Evolutionary conservation across 2,888 invertebrate species (phyloP).

Genomic region (Troides helena): DNA sequence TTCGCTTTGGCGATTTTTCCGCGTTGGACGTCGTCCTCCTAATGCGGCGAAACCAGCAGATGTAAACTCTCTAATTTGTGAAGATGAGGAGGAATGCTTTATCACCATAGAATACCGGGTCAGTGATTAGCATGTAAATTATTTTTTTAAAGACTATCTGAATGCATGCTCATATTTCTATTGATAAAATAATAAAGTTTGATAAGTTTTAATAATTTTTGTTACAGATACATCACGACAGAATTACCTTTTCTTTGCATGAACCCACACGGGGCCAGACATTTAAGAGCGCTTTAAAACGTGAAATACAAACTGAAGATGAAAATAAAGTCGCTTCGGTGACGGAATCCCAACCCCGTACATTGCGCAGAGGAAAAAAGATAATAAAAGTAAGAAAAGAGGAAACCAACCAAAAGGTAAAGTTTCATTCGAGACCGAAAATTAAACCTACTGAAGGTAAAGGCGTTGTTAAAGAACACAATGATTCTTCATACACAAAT

Average conservation of each 20-base stretch:
- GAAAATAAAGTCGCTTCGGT: slow-evolving; percentile 40
- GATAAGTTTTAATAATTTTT: slow-evolving; percentile 4
- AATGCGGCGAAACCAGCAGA: slow-evolving; percentile 67
- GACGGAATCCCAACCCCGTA: slow-evolving; percentile 39
- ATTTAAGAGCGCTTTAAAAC: slow-evolving; percentile 68
- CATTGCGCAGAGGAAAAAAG: slow-evolving; percentile 46
- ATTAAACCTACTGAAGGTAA: slow-evolving; percentile 56
- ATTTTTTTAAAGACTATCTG: background rate
- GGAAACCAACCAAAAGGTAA: slow-evolving; percentile 38
- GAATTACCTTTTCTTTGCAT: slow-evolving; percentile 71
- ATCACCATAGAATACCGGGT: slow-evolving; percentile 71
- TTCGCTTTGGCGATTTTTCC: slow-evolving; percentile 68
- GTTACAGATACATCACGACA: slow-evolving; percentile 67
- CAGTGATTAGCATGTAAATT: slow-evolving; percentile 31
- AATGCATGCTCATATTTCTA: background rate
- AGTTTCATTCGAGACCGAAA: slow-evolving; percentile 47
- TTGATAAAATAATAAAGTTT: background rate
- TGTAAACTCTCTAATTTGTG: slow-evolving; percentile 70
- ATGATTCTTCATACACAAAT: slow-evolving; percentile 54
- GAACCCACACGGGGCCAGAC: slow-evolving; percentile 71
- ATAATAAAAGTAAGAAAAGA: slow-evolving; percentile 38
- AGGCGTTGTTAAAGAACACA: slow-evolving; percentile 56
- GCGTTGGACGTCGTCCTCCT: slow-evolving; percentile 58
- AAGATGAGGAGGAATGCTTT: slow-evolving; percentile 72
- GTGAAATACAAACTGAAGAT: slow-evolving; percentile 50